Conservation (phyloP, 2,113 vertebrate species). For the Conger conger region DNA sequence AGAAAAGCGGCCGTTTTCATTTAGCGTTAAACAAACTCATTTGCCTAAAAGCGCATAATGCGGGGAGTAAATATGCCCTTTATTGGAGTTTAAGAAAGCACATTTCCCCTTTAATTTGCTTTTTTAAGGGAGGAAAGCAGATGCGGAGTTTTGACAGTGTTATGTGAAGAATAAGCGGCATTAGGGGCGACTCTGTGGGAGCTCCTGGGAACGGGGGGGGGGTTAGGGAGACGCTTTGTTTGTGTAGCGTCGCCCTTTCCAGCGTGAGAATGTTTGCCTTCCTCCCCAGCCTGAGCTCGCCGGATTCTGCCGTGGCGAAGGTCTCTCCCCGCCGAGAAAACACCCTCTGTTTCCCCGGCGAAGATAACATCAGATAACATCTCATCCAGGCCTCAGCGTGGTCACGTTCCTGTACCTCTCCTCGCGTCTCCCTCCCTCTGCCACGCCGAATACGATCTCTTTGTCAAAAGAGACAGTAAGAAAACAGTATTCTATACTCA, state of each 20-base stretch:
- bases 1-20: neutral
- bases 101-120: constrained; percentile 5
- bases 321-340: neutral
- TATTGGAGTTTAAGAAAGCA: constrained; percentile 15
- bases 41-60: neutral
- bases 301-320: neutral
- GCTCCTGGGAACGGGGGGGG: neutral
- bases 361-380: constrained; percentile 4
- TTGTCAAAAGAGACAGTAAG: neutral
- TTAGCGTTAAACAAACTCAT: neutral
- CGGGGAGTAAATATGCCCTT: neutral
- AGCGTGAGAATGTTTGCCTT: constrained; percentile 14
- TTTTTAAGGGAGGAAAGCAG: neutral
- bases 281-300: neutral
- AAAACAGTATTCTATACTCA: neutral
- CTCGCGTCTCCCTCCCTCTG: neutral
- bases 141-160: neutral
- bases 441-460: neutral
- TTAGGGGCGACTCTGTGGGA: neutral
- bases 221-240: neutral
- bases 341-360: neutral
- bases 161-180: neutral
- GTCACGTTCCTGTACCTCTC: neutral
- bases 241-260: neutral
- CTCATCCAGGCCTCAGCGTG: neutral